Conservation (phyloP, 2,888 invertebrate genomes). For the Dryocosmus kuriphilus region DNA sequence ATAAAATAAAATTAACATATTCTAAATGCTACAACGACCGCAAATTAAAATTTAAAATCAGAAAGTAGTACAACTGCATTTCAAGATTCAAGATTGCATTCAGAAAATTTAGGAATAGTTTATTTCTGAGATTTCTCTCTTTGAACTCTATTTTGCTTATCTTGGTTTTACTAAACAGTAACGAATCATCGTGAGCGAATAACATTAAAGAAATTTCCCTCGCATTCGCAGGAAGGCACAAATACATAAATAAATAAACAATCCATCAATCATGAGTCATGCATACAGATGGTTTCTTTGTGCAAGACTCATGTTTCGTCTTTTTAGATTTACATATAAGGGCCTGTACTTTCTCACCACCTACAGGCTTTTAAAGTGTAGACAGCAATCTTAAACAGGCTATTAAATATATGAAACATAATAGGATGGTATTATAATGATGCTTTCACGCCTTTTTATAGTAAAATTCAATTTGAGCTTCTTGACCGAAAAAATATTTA, state of each 20-base stretch:
- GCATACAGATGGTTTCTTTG: background rate
- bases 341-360: conserved; percentile 25
- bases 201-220: background rate
- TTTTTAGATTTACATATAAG: conserved; percentile 31
- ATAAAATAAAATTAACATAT: conserved; percentile 28
- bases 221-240: background rate
- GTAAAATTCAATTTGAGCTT: background rate
- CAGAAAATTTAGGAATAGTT: background rate
- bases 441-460: background rate
- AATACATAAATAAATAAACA: conserved; percentile 8
- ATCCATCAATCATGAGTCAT: conserved; percentile 30
- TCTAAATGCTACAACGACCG: conserved; percentile 19
- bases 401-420: conserved; percentile 3
- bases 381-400: conserved; percentile 22
- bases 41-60: background rate
- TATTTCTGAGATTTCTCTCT: background rate
- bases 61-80: background rate
- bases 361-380: conserved; percentile 29
- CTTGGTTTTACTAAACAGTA: background rate
- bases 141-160: background rate
- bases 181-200: background rate
- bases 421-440: background rate
- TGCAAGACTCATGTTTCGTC: conserved; percentile 13
- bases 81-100: background rate
- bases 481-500: background rate